Base-by-base conservation (phyloP, 53 echinoderm and acorn worm species). In the Paracentrotus lividus region DNA sequence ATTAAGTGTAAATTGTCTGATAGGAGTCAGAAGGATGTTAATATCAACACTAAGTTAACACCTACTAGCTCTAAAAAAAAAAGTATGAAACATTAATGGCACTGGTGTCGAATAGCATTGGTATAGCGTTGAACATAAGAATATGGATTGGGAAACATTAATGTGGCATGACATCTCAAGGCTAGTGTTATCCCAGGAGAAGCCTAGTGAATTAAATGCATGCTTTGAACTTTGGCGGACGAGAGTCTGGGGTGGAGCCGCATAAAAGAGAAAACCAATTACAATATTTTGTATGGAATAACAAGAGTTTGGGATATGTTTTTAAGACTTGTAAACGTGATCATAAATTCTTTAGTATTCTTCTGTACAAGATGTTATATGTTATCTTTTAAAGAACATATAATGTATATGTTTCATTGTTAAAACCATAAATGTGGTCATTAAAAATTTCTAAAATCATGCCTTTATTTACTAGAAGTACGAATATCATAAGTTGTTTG, bases 181-280 rank as follows among this genome's bases (percentile, higher is more conserved):
- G 72, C 21, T 4, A 20, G 72, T 36, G 72, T 40, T 72, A 72
- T 72, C 72, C 72, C 72, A 38, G 40, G 72, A 72, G 72, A 72
- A 72, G 5, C 0, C 2, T 72, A 15, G 72, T 38, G 20, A 72
- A 6, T 16, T 12, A 34, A 36, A 18, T 40, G 57, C 29, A 72
- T 18, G 72, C 16, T 38, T 5, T 72, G 38, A 72, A 72, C 72
- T 21, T 40, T 72, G 20, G 32, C 40, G 40, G 38, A 13, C 36
- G 20, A 72, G 72, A 40, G 72, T 72, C 72, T 72, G 21, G 72
- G 72, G 72, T 40, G 40, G 72, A 72, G 40, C 72, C 72, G 15
- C 13, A 40, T 3, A 72, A n/a, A n/a, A 38, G 72, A 72, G 36
- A 40, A 38, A 36, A 16, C 72, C 36, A 72, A 72, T 72, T 72